Percentiles rank a stretch among this genome's conserved stretches.
Conservation (phyloP, 2,888 invertebrate species). For the Danaus chrysippus region DNA sequence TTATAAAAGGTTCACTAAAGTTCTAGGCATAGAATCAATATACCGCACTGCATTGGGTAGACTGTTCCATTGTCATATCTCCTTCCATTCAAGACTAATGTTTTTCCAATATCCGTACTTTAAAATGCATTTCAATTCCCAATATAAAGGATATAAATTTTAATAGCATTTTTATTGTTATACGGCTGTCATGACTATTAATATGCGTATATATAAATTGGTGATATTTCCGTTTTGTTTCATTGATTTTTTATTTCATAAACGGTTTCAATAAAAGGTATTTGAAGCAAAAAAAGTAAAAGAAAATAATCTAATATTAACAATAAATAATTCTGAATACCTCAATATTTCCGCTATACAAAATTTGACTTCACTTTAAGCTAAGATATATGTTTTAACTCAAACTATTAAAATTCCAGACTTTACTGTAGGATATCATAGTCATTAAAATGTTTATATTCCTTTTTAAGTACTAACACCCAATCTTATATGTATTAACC, state of each 20-base stretch:
- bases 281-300: not conserved
- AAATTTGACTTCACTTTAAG: too few species aligned
- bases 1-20: not conserved
- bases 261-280: not conserved
- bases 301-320: not conserved
- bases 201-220: constrained; percentile 19
- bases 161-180: constrained; percentile 39
- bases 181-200: constrained; percentile 23
- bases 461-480: too few species aligned
- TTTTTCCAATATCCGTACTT: constrained; percentile 66
- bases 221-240: constrained; percentile 2
- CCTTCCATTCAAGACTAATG: constrained; percentile 61
- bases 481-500: too few species aligned
- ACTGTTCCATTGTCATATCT: constrained; percentile 46
- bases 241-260: constrained; percentile 7
- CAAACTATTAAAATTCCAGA: too few species aligned
- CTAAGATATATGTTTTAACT: too few species aligned
- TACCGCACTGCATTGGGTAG: constrained; percentile 18
- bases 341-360: not conserved
- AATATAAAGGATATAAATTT: constrained; percentile 40
- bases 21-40: constrained; percentile 23
- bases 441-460: too few species aligned
- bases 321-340: not conserved
- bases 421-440: too few species aligned
- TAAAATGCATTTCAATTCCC: constrained; percentile 56